These are phyloP conservation scores for Lymantria dispar DNA, from an alignment of 2,888 invertebrate species.

Conservation along the genomic window DNA sequence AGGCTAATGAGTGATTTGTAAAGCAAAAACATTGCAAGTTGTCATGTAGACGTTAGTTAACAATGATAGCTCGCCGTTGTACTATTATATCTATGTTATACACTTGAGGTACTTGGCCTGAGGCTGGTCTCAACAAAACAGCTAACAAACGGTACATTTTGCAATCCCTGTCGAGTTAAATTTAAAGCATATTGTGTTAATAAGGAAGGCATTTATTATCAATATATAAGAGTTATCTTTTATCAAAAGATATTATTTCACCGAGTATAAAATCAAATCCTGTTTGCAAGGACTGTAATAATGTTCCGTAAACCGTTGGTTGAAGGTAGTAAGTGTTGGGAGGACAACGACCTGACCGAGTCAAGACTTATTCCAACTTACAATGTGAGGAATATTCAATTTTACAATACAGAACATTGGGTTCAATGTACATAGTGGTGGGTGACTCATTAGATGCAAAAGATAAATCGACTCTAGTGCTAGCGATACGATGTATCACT, in stretches of 20 bases:
- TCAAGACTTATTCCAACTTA: slow-evolving; percentile 71
- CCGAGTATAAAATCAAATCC: slow-evolving; percentile 53
- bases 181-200: slow-evolving; percentile 21
- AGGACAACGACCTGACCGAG: slow-evolving; percentile 75
- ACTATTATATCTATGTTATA: slow-evolving; percentile 8
- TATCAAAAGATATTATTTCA: slow-evolving; percentile 20
- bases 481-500: slow-evolving; percentile 33
- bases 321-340: slow-evolving; percentile 69
- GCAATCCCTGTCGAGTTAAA: slow-evolving; percentile 22
- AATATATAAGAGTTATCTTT: slow-evolving; percentile 20
- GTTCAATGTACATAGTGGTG: slow-evolving; percentile 57
- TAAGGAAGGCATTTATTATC: slow-evolving; percentile 15
- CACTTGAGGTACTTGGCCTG: slow-evolving; percentile 29
- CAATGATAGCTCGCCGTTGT: slow-evolving; percentile 7
- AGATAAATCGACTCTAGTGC: slow-evolving; percentile 53
- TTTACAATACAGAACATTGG: slow-evolving; percentile 64
- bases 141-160: slow-evolving; percentile 33
- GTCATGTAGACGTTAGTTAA: slow-evolving; percentile 1
- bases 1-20: slow-evolving; percentile 16
- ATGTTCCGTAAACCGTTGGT: slow-evolving; percentile 70
- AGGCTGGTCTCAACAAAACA: slow-evolving; percentile 18
- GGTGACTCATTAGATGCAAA: slow-evolving; percentile 62
- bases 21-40: slow-evolving; percentile 6
- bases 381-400: slow-evolving; percentile 64
- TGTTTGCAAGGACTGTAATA: slow-evolving; percentile 72